Evolutionary conservation across 2,888 invertebrate genomes (phyloP).

Genomic region (Octodonta nipae): DNA sequence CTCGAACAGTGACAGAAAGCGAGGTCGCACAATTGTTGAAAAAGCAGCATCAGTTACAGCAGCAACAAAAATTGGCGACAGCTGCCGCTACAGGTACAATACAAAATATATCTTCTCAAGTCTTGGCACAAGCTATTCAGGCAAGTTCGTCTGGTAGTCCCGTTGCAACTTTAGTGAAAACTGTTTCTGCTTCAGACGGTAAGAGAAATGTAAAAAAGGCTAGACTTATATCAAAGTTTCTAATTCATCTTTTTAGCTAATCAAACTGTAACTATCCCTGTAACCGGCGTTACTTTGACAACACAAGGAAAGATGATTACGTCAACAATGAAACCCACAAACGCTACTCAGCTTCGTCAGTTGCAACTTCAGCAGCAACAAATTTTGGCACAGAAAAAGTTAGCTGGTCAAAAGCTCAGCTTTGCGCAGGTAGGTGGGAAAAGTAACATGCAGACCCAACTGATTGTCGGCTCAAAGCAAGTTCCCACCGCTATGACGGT

Average conservation of each 20-base stretch:
- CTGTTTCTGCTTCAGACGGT: conserved; percentile 37
- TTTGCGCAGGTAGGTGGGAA: conserved; percentile 31
- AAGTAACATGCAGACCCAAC: conserved; percentile 47
- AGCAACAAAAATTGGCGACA: conserved; percentile 27
- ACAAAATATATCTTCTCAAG: conserved; percentile 31
- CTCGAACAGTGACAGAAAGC: conserved; percentile 38
- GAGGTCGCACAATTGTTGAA: conserved; percentile 42
- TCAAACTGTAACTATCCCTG: conserved; percentile 40
- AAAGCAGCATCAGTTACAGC: conserved; percentile 29
- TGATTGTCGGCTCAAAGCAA: conserved; percentile 52
- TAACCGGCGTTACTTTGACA: conserved; percentile 39
- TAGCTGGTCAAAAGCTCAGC: conserved; percentile 45
- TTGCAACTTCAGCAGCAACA: conserved; percentile 46
- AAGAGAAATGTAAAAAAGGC: too few species aligned
- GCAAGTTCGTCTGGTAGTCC: conserved; percentile 41
- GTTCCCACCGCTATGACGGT: conserved; percentile 52
- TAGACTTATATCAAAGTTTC: too few species aligned
- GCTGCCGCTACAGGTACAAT: conserved; percentile 26
- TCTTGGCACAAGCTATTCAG: conserved; percentile 35
- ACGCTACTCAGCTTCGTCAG: conserved; percentile 52
- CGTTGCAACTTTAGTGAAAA: conserved; percentile 52
- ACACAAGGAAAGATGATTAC: conserved; percentile 31
- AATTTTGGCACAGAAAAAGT: conserved; percentile 43
- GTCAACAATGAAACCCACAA: conserved; percentile 39
- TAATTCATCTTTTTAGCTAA: conserved; percentile 26